Conservation (phyloP, 1,140 invertebrate species). For the Lasaia peninsularis region DNA sequence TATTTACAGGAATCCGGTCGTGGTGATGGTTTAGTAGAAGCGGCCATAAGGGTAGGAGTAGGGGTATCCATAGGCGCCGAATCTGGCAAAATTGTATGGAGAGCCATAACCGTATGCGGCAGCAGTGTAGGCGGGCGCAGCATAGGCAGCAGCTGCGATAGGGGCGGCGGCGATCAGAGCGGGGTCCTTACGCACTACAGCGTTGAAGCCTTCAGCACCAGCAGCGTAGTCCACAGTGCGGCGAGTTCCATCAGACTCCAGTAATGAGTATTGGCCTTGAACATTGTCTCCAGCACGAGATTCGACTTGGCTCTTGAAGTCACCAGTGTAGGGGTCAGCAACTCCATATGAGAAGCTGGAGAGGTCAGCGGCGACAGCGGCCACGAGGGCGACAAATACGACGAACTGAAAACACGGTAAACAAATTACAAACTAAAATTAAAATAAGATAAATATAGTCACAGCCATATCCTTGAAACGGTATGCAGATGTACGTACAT, state of each 20-base stretch:
- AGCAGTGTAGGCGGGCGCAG: conserved; percentile 25
- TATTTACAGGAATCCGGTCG: conserved; percentile 1
- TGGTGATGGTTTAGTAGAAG: conserved; percentile 20
- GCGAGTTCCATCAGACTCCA: conserved; percentile 65
- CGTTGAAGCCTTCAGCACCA: conserved; percentile 69
- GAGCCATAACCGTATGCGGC: conserved; percentile 20
- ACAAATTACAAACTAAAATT: not conserved
- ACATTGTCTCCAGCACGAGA: conserved; percentile 76
- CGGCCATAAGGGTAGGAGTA: conserved; percentile 24
- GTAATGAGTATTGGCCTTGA: conserved; percentile 63
- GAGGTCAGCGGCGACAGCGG: conserved; percentile 37
- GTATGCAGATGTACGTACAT: too few relatives aligned
- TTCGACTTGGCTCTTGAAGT: conserved; percentile 72
- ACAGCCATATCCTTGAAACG: too few relatives aligned
- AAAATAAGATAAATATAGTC: too few relatives aligned
- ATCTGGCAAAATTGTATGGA: conserved; percentile 15
- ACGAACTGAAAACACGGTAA: conserved; percentile 37
- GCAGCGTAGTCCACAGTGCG: conserved; percentile 70
- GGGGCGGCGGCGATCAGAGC: conserved; percentile 36
- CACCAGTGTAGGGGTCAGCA: conserved; percentile 74
- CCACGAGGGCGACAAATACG: conserved; percentile 43
- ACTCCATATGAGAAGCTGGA: not conserved
- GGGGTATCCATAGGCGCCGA: conserved; percentile 25
- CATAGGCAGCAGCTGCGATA: conserved; percentile 22
- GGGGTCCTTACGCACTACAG: conserved; percentile 60